Conservation (phyloP, 2,797 vertebrate species). For the Phyllotis vaccarum region DNA sequence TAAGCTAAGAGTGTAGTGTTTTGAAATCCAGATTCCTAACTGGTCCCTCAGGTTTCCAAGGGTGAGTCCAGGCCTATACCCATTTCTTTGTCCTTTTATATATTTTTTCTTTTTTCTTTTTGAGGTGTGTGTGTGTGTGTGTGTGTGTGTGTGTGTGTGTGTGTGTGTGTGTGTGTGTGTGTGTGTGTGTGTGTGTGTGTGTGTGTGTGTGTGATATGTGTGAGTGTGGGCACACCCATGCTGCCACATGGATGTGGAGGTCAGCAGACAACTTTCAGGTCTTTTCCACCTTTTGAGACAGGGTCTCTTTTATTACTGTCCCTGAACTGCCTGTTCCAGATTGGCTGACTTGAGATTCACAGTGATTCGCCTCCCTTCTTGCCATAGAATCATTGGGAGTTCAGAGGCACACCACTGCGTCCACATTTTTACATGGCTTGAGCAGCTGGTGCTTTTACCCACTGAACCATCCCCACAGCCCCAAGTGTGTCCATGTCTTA, state of each 20-base stretch:
- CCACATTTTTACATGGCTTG: neutral
- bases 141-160: neutral
- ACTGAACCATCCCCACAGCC: neutral
- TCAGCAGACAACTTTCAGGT: neutral
- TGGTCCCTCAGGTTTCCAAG: neutral
- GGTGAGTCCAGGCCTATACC: neutral
- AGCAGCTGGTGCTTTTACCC: too few relatives aligned
- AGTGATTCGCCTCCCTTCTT: neutral
- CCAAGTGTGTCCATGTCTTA: neutral
- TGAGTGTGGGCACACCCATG: neutral
- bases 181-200: neutral
- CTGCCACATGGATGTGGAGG: neutral
- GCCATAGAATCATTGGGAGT: neutral
- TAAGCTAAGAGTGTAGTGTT: neutral
- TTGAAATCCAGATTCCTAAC: slow-evolving; percentile 37
- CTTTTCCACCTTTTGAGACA: neutral
- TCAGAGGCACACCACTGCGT: neutral
- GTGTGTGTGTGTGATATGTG: neutral
- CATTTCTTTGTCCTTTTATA: neutral
- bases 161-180: neutral
- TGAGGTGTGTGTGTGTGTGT: neutral
- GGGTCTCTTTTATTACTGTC: neutral
- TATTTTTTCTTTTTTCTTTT: neutral
- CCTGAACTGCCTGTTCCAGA: neutral
- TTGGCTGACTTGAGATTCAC: neutral